Base-by-base conservation (phyloP, 2,888 invertebrate species). In the Automeris io region DNA sequence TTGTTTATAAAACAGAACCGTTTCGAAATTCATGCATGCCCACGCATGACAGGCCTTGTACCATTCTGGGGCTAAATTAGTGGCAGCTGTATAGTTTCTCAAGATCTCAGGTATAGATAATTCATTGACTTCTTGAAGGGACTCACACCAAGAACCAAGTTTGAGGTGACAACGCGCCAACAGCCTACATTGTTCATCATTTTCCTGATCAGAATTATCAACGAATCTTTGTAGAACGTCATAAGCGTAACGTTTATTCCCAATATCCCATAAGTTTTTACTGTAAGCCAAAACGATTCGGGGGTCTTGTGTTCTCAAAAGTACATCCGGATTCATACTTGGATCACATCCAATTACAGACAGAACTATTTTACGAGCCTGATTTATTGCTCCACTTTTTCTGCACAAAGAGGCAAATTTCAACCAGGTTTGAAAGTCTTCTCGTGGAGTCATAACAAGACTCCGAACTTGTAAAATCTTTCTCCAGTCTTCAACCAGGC, bases 31-130 rank as follows among this genome's bases (percentile, higher is more conserved):
- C 91, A 97, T 97, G 64, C 96, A 97, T 0, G 99, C 99, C 91
- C 96, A 97, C 0, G 97, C 92, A 77, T 99, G 99, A 94, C 99
- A 99, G 0, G 99, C 99, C 82, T 96, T 96, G 69, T 96, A 96
- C 97, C 98, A 99, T 26, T 92, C 91, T 0, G 92, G 90, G 56
- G 97, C 95, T 50, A 94, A 91, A 51, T 94, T 92, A 0, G 95
- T 95, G 0, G 97, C 96, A 1, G 92, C 89, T 21, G 90, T 88
- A 70, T 94, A 97, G 64, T 93, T 95, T 36, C 91, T 87, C 13
- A 95, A 63, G 37, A 92, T 92, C 31, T 91, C 89, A 1, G 92
- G 91, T 39, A 96, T 94, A 0, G 95, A 94, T 11, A 89, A 71
- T 59, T 95, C 94, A 42, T 91, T 94, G 23, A 95, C 90, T 23